Evolutionary conservation across 2,888 invertebrate genomes (phyloP).

Genomic region (Hofmannophila pseudospretella): DNA sequence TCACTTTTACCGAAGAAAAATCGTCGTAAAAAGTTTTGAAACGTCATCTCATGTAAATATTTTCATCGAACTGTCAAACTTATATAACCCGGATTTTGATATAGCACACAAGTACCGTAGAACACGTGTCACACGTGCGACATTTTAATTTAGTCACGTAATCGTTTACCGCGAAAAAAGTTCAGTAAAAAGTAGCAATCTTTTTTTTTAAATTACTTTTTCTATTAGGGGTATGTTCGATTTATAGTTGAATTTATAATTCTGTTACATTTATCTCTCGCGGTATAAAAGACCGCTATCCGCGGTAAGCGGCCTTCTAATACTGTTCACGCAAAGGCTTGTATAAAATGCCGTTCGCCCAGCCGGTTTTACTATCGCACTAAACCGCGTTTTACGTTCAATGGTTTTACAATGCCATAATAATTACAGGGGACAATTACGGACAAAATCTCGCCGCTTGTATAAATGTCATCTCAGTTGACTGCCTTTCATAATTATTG

Average conservation of each 20-base stretch:
- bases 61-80: conserved; percentile 66
- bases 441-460: conserved; percentile 43
- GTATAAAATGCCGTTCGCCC: conserved; percentile 50
- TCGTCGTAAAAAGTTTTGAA: conserved; percentile 8
- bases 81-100: conserved; percentile 31
- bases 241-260: too few species aligned
- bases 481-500: too few species aligned
- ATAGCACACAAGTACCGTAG: conserved; percentile 5
- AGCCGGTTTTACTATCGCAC: conserved; percentile 44
- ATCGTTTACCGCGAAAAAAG: conserved; percentile 17
- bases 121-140: too few species aligned
- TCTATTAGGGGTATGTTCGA: too few species aligned
- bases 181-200: conserved; percentile 7
- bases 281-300: conserved; percentile 43
- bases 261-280: too few species aligned
- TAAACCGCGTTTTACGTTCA: conserved; percentile 34
- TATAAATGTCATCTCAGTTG: conserved; percentile 26
- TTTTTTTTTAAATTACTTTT: not conserved
- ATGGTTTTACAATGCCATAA: conserved; percentile 64
- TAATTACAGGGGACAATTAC: conserved; percentile 64
- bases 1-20: conserved; percentile 1
- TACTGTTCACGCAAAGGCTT: conserved; percentile 54
- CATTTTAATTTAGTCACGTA: conserved; percentile 30
- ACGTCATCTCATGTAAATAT: conserved; percentile 40
- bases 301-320: conserved; percentile 63